Evolutionary conservation across 1,140 invertebrate genomes (phyloP), one percentile per base, ranked within the genome.

Genomic region (Brachionus manjavacas): DNA sequence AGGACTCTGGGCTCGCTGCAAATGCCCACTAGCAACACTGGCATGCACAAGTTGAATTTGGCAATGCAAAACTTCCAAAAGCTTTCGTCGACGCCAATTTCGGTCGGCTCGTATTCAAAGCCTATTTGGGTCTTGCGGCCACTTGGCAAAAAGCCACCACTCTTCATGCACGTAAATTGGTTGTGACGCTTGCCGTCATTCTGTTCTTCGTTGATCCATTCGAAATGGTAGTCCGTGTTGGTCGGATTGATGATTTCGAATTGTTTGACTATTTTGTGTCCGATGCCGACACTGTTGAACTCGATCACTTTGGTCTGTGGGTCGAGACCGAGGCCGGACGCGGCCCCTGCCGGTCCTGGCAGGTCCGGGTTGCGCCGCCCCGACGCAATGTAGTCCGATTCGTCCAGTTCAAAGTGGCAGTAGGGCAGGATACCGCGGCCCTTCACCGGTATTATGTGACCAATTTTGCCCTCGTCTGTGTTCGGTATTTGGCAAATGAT

Each of bases 321-420:
- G 84, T 90, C 89, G n/a, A 90, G 86, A 46, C 86, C 86, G 25
- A 89, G 88, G 3, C 88, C 88, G 72, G 86, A 85, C 79, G 89
- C 86, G 52, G 88, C 88, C 0, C 88, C 89, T 49, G 86, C 85
- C 20, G 89, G 88, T 8, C 88, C 88, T 64, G 86, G 86, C 83
- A 89, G 86, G 43, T 89, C 88, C 4, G 87, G 88, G 64, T 89
- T 88, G 14, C 89, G 86, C 2, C 88, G 85, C 11, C 88, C 88
- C 35, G 46, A 86, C 52, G 85, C 87, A 39, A 90, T 86, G 72
- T 90, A 90, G 85, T 90, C 89, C 0, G 89, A 90, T 80, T 90
- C 88, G 68, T 87, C 87, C 28, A 90, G 85, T 64, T 90, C 89
- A 87, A 90, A 90, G 85, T 90, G 89, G 84, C 89, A 90, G 84